Evolutionary conservation across 2,797 vertebrate genomes (phyloP).

Genomic region (Sarcophilus harrisii): DNA sequence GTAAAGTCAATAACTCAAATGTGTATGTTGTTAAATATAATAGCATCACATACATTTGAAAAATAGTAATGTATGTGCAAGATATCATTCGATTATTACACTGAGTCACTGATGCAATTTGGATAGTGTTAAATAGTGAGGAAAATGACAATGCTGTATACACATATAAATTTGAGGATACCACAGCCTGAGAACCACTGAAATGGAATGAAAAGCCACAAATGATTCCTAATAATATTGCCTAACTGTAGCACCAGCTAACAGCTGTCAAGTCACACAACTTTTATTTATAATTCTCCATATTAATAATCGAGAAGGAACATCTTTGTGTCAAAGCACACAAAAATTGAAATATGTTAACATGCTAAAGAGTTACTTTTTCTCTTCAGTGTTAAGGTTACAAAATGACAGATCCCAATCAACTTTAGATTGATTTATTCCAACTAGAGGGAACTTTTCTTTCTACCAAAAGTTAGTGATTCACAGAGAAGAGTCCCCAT

Average conservation of each 20-base stretch:
- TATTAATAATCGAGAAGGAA: not conserved
- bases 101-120: not conserved
- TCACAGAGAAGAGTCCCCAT: not conserved
- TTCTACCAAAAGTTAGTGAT: constrained; percentile 27
- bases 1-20: not conserved
- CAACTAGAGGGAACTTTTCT: not conserved
- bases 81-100: not conserved
- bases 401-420: not conserved
- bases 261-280: not conserved
- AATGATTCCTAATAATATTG: not conserved
- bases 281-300: not conserved
- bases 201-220: not conserved
- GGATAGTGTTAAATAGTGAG: not conserved
- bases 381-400: not conserved
- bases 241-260: not conserved
- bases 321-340: not conserved
- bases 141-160: not conserved
- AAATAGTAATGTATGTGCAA: not conserved
- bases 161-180: not conserved
- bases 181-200: not conserved
- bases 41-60: not conserved
- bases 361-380: not conserved
- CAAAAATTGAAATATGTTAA: not conserved
- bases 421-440: not conserved
- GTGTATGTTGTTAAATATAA: not conserved